Percentiles rank a stretch among this genome's conserved stretches.
Conservation (phyloP, 1,140 invertebrate genomes). For the Drepana arcuata region DNA sequence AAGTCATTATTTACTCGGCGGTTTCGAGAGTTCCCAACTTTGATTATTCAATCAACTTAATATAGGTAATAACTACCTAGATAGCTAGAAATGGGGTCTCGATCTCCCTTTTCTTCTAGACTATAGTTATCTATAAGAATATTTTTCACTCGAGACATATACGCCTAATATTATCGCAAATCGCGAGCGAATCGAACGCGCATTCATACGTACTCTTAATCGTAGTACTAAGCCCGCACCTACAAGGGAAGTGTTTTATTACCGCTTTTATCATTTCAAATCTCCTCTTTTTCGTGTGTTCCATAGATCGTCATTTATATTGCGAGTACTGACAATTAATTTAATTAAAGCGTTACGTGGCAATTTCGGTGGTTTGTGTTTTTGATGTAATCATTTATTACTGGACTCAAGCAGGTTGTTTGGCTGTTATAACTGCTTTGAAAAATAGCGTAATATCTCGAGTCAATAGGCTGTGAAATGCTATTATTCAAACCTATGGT, state of each 20-base stretch:
- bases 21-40: too few species aligned
- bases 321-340: slow-evolving; percentile 62
- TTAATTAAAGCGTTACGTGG: slow-evolving; percentile 58
- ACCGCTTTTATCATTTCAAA: slow-evolving; percentile 56
- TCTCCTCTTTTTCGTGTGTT: slow-evolving; percentile 48
- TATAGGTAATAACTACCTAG: too few species aligned
- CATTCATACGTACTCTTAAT: slow-evolving; percentile 12
- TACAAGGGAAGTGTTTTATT: slow-evolving; percentile 57
- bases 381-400: slow-evolving; percentile 53
- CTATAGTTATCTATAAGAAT: too few species aligned
- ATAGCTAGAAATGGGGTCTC: too few species aligned
- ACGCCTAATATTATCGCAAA: too few species aligned
- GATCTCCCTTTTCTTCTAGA: too few species aligned
- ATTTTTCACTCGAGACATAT: too few species aligned
- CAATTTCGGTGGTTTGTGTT: slow-evolving; percentile 18
- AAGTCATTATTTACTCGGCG: too few species aligned
- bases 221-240: slow-evolving; percentile 22
- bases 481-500: not conserved
- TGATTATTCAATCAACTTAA: too few species aligned
- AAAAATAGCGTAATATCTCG: not conserved
- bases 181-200: too few species aligned
- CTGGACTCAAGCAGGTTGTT: slow-evolving; percentile 33
- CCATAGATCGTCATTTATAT: slow-evolving; percentile 64
- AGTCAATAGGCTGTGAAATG: not conserved
- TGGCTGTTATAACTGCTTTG: slow-evolving; percentile 12